Conservation (phyloP, 2,888 invertebrate species). For the Leucania comma region DNA sequence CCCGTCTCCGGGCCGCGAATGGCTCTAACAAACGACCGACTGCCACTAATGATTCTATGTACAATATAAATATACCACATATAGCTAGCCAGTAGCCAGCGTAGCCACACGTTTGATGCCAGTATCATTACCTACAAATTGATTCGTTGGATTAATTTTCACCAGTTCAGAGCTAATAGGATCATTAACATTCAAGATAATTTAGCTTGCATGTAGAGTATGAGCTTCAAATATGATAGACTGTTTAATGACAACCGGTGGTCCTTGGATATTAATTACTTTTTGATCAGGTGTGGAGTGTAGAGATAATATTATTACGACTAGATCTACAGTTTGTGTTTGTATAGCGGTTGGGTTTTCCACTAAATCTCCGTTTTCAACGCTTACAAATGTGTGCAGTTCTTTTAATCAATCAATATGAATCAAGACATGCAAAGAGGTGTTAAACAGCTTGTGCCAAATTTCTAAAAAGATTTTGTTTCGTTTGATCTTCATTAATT, state of each 20-base stretch:
- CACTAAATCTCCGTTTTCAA: constrained; percentile 30
- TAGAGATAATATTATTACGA: constrained; percentile 19
- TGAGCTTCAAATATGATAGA: constrained; percentile 10
- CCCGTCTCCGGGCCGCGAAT: constrained; percentile 85
- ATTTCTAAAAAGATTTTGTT: constrained; percentile 14
- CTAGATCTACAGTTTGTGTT: constrained; percentile 14
- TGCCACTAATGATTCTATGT: constrained; percentile 89
- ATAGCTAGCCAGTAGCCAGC: constrained; percentile 52
- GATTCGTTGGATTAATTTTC: constrained; percentile 55
- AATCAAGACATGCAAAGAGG: constrained; percentile 37
- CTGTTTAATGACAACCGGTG: constrained; percentile 32
- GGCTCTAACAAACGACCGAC: constrained; percentile 89
- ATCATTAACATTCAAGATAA: constrained; percentile 30
- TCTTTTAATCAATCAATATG: constrained; percentile 26
- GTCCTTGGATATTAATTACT: constrained; percentile 43
- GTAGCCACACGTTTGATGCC: constrained; percentile 50
- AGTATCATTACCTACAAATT: constrained; percentile 62
- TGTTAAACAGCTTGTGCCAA: constrained; percentile 14
- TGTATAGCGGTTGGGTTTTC: constrained; percentile 30
- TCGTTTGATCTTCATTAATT: constrained; percentile 18
- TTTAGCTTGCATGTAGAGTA: constrained; percentile 15
- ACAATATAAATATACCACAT: constrained; percentile 66
- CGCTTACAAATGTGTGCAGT: constrained; percentile 13
- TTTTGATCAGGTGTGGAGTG: constrained; percentile 33
- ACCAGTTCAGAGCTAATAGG: constrained; percentile 41